Conservation (phyloP, 2,797 vertebrate species). For the Pristis pectinata region DNA sequence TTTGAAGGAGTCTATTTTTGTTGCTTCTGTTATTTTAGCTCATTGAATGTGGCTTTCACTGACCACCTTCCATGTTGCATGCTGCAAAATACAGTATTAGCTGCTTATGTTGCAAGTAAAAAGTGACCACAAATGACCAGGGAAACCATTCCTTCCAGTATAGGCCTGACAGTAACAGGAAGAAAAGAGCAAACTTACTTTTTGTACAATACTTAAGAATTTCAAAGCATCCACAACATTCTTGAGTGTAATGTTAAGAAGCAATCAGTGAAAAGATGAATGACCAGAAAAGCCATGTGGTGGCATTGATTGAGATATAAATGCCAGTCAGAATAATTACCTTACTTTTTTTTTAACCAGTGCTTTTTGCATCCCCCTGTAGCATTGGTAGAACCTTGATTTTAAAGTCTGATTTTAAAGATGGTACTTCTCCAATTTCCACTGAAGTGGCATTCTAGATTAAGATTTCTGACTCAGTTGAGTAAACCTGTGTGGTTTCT, state of each 20-base stretch:
- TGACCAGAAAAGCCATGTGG: not conserved
- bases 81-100: not conserved
- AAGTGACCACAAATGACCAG: not conserved
- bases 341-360: not conserved
- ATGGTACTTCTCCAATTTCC: not conserved
- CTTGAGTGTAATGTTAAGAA: not conserved
- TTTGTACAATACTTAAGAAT: not conserved
- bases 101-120: not conserved
- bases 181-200: not conserved
- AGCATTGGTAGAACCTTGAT: not conserved
- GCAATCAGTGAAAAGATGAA: not conserved
- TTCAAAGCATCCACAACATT: not conserved
- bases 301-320: not conserved
- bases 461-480: not conserved
- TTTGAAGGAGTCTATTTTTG: not conserved
- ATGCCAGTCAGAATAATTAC: not conserved
- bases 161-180: not conserved
- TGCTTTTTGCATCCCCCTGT: not conserved
- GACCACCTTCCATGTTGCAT: not conserved
- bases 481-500: not conserved
- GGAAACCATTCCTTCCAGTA: not conserved
- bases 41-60: not conserved
- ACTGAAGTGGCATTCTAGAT: not conserved
- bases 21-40: slow-evolving; percentile 7
- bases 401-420: not conserved